Evolutionary conservation across 1,140 invertebrate genomes (phyloP).

Genomic region (Lutraria rhynchaena): DNA sequence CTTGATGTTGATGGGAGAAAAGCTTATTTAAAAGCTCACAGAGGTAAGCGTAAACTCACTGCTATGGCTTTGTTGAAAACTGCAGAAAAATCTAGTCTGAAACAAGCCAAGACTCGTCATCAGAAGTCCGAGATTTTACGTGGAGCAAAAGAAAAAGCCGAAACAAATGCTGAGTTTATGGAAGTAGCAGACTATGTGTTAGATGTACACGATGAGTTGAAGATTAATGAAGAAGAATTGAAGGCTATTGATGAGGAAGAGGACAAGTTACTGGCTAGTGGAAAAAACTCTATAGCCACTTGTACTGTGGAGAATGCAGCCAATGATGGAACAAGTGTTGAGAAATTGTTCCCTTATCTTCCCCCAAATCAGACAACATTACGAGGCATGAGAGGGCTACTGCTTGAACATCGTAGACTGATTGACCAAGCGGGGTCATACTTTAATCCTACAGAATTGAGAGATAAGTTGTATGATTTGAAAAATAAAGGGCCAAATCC

Average conservation of each 20-base stretch:
- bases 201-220: constrained; percentile 33
- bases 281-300: neutral
- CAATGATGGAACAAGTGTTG: neutral
- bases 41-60: neutral
- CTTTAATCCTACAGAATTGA: constrained; percentile 11
- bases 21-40: constrained; percentile 36
- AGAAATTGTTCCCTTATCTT: constrained; percentile 16
- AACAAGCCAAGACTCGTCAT: constrained; percentile 7
- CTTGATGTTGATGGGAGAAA: constrained; percentile 61
- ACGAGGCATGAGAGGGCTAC: constrained; percentile 40
- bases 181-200: constrained; percentile 5
- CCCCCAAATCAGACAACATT: constrained; percentile 55
- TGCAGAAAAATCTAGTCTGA: constrained; percentile 15
- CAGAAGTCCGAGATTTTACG: neutral
- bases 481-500: constrained; percentile 34
- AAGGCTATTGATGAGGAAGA: neutral
- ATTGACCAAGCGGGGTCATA: constrained; percentile 45
- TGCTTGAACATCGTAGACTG: constrained; percentile 54
- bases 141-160: neutral
- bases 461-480: neutral
- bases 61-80: constrained; percentile 24
- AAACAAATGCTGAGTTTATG: neutral
- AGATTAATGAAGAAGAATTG: neutral
- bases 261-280: neutral
- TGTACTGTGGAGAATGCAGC: neutral